A percentile compares a stretch with the other conserved stretches of the same genome.
These are phyloP conservation scores for Dryocosmus kuriphilus DNA, from an alignment of 2,888 invertebrate genomes.

Conservation along the genomic window DNA sequence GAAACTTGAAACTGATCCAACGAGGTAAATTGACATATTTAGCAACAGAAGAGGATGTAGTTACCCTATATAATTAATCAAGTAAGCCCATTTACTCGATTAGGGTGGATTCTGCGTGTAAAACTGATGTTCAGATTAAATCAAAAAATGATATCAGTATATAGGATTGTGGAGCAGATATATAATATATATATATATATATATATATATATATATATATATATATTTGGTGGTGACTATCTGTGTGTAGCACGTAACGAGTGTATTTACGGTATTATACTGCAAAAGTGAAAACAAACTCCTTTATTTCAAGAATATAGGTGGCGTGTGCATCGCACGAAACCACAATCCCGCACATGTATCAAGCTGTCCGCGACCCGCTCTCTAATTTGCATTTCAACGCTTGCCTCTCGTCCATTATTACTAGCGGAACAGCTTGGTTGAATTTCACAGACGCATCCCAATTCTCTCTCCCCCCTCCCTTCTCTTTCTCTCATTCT, in stretches of 20 bases:
- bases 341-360: slow-evolving; percentile 76
- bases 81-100: neutral
- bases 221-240: slow-evolving; percentile 37
- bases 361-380: slow-evolving; percentile 75
- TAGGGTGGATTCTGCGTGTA: neutral
- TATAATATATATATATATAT: too few species aligned
- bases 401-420: slow-evolving; percentile 76
- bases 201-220: too few species aligned
- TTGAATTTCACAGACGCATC: slow-evolving; percentile 72
- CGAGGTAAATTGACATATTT: neutral
- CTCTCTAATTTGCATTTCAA: slow-evolving; percentile 76
- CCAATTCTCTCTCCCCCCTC: slow-evolving; percentile 43
- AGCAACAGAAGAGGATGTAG: neutral
- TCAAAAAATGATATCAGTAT: too few species aligned
- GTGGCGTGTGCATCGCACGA: slow-evolving; percentile 70
- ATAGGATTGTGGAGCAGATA: too few species aligned
- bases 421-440: slow-evolving; percentile 76
- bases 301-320: slow-evolving; percentile 72
- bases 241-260: slow-evolving; percentile 48
- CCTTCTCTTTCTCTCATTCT: neutral
- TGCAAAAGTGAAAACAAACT: slow-evolving; percentile 70
- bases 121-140: too few species aligned
- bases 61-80: neutral
- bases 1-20: neutral
- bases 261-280: slow-evolving; percentile 54